Base-by-base conservation (phyloP, 2,797 vertebrate genomes). In the Phataginus tricuspis region DNA sequence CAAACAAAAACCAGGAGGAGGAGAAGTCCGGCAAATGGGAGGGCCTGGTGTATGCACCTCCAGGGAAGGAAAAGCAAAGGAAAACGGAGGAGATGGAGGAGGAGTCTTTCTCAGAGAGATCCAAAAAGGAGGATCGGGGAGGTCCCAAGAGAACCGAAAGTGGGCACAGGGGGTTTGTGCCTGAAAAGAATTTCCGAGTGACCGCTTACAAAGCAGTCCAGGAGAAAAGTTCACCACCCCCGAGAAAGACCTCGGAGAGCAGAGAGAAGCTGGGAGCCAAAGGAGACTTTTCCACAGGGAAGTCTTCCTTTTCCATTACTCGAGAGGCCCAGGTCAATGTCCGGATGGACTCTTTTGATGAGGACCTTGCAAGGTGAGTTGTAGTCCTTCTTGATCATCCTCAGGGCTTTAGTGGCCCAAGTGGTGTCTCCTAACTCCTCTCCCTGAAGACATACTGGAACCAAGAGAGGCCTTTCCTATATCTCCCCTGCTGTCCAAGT, bases 301-400 rank as follows among this genome's bases (percentile, higher is more conserved):
- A 98, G 96, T 99, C 99, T 59, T 98, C 98, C 96, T 98, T 99
- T 86, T 99, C 99, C 89, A 99, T 99, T 95, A 99, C 99, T 97
- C 99, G 99, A 68, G 99, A 99, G 97, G 98, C 99, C 53, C 99
- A 99, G 94, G 98, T 99, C 97, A 99, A 99, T 98, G 98, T 99
- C 90, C 99, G 99, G 96, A 99, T 99, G 99, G 99, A 99, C 98
- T 99, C 99, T 85, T 99, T 99, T n/a, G 99, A 99, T 66, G 99
- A 99, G 90, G 98, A 99, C 79, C 98, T 99, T 94, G 98, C 99
- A 84, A 99, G 99, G 99, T 99, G 97, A 99, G 98, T 66, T 92
- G 18, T 61, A 72, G 69, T 92, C 82, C 74, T 92, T 64, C 31
- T 95, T 94, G 51, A 89, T 69, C n/a, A 89, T 69, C n/a, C 29